Evolutionary conservation across 2,113 vertebrate species (phyloP).

Genomic region (Ailuropoda melanoleuca): DNA sequence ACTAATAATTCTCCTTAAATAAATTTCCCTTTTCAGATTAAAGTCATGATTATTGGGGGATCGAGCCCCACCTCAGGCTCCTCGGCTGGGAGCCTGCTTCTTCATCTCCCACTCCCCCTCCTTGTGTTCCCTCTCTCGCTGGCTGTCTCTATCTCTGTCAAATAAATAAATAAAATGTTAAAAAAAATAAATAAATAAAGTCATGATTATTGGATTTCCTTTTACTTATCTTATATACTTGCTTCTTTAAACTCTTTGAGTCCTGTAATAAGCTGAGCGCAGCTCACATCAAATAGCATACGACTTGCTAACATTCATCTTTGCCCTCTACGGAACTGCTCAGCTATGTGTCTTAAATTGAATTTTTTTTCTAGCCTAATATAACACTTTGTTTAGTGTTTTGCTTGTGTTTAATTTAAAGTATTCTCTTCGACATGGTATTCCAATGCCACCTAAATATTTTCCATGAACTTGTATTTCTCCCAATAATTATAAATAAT

Average conservation of each 20-base stretch:
- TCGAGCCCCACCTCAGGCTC: no score
- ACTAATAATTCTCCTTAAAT: background rate
- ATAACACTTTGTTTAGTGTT: background rate
- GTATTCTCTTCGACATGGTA: background rate
- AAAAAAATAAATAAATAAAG: no score
- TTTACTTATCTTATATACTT: background rate
- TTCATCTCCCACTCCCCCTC: no score
- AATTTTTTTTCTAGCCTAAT: background rate
- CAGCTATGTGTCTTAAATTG: background rate
- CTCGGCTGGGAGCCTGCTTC: no score
- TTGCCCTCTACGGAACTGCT: background rate
- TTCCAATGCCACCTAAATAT: background rate
- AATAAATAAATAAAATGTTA: no score
- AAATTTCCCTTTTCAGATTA: background rate
- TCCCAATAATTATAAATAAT: background rate
- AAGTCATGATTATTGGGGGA: background rate
- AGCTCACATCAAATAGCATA: background rate
- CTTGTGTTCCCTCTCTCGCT: no score
- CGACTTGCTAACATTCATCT: background rate
- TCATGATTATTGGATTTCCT: background rate
- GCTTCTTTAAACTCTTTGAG: background rate
- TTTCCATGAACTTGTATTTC: background rate
- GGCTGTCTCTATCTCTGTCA: no score
- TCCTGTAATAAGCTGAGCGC: background rate
- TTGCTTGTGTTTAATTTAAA: background rate